Percentiles rank a stretch among this genome's conserved stretches.
These are phyloP conservation scores for Heliconius nattereri DNA, from an alignment of 1,140 invertebrate species.

Conservation along the genomic window DNA sequence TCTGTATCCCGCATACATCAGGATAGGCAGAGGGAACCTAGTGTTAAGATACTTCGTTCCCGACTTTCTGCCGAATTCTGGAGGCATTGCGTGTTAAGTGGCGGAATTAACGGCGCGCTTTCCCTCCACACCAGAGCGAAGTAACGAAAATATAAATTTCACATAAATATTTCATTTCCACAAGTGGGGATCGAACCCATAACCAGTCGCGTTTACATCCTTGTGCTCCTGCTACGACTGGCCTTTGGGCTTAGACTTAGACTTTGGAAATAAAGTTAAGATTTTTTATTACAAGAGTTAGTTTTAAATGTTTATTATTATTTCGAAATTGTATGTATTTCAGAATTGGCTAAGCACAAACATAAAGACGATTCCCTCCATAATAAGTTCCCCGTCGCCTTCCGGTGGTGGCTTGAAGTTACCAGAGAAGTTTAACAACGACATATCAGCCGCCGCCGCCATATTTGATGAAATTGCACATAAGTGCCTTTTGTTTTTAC, in stretches of 20 bases:
- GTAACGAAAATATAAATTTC: background rate
- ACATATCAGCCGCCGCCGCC: constrained; percentile 85
- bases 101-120: too few relatives aligned
- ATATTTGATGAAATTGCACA: constrained; percentile 95
- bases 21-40: too few relatives aligned
- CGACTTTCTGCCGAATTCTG: too few relatives aligned
- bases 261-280: too few relatives aligned
- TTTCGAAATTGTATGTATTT: background rate
- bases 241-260: background rate
- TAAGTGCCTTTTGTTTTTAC: constrained; percentile 93
- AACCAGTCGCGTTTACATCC: background rate
- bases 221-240: background rate
- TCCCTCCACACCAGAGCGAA: background rate
- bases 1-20: too few relatives aligned
- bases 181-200: background rate
- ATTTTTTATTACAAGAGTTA: background rate
- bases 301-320: too few relatives aligned
- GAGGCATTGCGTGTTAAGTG: too few relatives aligned
- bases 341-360: constrained; percentile 69
- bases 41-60: too few relatives aligned
- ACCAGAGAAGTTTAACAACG: constrained; percentile 72
- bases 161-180: background rate
- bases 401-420: constrained; percentile 50
- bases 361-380: constrained; percentile 48
- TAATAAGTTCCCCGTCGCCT: constrained; percentile 40